Base-by-base conservation (phyloP, 2,113 vertebrate species). In the Pomatostomus ruficeps region DNA sequence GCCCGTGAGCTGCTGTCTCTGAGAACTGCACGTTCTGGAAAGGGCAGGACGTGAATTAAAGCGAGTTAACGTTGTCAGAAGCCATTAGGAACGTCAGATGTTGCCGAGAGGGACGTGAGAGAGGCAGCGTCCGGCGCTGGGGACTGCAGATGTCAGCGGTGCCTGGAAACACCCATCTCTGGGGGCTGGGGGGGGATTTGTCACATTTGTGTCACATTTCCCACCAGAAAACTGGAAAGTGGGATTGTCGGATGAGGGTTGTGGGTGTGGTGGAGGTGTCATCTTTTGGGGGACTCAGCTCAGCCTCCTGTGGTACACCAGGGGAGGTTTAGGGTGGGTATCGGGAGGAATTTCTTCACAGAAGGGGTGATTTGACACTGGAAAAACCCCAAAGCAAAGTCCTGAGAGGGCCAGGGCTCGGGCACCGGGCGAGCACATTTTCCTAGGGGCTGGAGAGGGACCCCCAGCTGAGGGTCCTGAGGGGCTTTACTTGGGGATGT, bases 1-100 rank as follows among this genome's bases (percentile, higher is more conserved):
- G 40, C 59, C 42, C 1, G 1, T 1, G 45, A 67, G 31, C 38
- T 0, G 14, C 2, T 5, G 4, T 3, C 17, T 12, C n/a, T 1
- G 4, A 40, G 61, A 55, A 21, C 25, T n/a, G 84, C 11, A 2
- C 0, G 1, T 23, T 14, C 61, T 59, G 71, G 24, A 16, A 61
- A 75, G 31, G 57, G 51, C 70, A 79, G 74, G 68, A 78, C 45
- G 13, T 52, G 29, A 85, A 93, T 61, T 22, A 55, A 40, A 65
- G 70, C 0, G 0, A 85, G 43, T 65, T 40, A 73, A 57, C 0
- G 4, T 25, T 51, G 74, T 23, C 68, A 48, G 46, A 48, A 48
- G 28, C 54, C 62, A 52, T 45, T 18, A 59, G 73, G 59, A 45
- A 57, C 14, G 42, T n/a, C 31, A 20, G 62, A 48, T 43, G 67